Conservation (phyloP, 2,113 vertebrate genomes). For the Porphyrio hochstetteri region DNA sequence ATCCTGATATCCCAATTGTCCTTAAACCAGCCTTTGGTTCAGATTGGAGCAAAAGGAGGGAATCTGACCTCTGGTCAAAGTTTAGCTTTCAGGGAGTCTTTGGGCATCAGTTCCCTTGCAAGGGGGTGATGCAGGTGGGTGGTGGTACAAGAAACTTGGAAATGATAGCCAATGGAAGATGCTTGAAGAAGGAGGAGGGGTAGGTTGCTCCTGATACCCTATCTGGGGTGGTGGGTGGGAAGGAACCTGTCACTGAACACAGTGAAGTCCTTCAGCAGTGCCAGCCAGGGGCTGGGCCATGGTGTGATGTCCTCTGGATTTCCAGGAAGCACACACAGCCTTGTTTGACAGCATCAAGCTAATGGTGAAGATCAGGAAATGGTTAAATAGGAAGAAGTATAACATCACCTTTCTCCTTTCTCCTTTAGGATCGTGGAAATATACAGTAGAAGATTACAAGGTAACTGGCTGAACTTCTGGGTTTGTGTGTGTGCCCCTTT, state of each 20-base stretch:
- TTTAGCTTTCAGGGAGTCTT: neutral
- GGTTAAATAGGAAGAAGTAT: neutral
- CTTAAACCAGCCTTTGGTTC: neutral
- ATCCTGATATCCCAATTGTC: neutral
- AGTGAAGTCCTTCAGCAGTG: neutral
- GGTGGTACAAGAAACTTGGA: neutral
- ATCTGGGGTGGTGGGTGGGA: neutral
- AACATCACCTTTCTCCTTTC: neutral
- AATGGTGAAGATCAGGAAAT: neutral
- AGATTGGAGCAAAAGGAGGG: neutral
- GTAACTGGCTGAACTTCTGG: constrained; percentile 65
- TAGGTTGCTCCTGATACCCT: neutral
- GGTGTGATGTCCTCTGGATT: accelerated
- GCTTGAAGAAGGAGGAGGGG: neutral
- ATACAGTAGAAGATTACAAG: constrained; percentile 96
- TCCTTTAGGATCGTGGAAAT: constrained; percentile 94
- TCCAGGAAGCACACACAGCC: accelerated
- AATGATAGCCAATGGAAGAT: neutral
- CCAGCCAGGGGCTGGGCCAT: neutral
- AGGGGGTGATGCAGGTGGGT: accelerated
- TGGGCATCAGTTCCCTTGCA: neutral
- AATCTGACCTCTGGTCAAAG: neutral
- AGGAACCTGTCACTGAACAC: neutral
- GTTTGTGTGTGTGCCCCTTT: neutral
- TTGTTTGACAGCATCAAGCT: neutral